These are phyloP conservation scores for Benthosema pterotum DNA, from an alignment of 2,797 vertebrate genomes.

Conservation along the genomic window DNA sequence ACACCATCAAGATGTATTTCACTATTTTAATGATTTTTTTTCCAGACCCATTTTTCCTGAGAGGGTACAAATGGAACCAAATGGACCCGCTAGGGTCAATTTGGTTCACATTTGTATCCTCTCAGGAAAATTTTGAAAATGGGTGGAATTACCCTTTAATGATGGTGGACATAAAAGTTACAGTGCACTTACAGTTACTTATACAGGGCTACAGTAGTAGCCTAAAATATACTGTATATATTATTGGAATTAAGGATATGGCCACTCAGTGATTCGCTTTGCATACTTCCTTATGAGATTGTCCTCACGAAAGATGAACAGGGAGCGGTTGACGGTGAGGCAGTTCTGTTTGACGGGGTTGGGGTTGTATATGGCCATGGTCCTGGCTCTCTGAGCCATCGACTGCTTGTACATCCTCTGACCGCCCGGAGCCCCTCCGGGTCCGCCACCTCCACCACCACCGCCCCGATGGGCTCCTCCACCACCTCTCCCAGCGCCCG, in stretches of 20 bases:
- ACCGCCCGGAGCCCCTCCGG: constrained; percentile 85
- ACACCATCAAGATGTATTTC: too few relatives aligned
- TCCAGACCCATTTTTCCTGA: too few relatives aligned
- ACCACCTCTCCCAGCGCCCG: constrained; percentile 86
- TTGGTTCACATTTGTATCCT: too few relatives aligned
- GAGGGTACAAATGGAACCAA: too few relatives aligned
- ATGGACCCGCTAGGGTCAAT: too few relatives aligned
- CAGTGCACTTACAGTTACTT: too few relatives aligned
- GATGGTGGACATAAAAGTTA: too few relatives aligned
- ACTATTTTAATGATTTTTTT: too few relatives aligned
- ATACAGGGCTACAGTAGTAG: too few relatives aligned
- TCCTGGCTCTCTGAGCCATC: constrained; percentile 97
- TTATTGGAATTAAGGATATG: constrained; percentile 88
- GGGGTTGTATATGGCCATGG: constrained; percentile 99
- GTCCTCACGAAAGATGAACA: constrained; percentile 99
- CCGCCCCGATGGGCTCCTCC: constrained; percentile 84
- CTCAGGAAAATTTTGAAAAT: too few relatives aligned
- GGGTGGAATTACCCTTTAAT: too few relatives aligned
- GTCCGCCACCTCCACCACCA: constrained; percentile 80
- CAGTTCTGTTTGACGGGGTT: constrained; percentile 99
- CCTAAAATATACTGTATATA: too few relatives aligned
- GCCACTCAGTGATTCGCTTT: constrained; percentile 98
- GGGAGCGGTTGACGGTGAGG: constrained; percentile 97
- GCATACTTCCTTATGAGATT: constrained; percentile 98
- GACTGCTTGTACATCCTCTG: constrained; percentile 98